Percentiles rank a stretch among this genome's conserved stretches.
These are phyloP conservation scores for Chloromyia formosa DNA, from an alignment of 2,888 invertebrate species.

Conservation along the genomic window DNA sequence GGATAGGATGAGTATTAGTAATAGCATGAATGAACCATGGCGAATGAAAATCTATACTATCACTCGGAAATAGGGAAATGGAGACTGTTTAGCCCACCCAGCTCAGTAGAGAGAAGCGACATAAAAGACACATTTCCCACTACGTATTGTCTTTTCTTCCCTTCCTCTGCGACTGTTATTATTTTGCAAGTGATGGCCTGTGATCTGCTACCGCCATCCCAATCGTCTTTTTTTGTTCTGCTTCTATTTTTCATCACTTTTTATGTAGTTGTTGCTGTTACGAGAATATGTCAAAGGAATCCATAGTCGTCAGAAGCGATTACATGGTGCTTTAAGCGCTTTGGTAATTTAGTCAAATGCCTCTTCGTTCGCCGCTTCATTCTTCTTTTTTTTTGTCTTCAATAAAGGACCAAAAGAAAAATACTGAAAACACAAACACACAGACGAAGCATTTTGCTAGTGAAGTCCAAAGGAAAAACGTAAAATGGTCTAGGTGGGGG, in stretches of 20 bases:
- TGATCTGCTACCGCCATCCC: conserved; percentile 21
- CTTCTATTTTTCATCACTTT: neutral
- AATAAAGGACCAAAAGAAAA: too few species aligned
- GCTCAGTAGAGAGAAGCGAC: neutral
- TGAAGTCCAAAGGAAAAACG: conserved; percentile 6
- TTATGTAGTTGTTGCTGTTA: neutral
- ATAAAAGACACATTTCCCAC: conserved; percentile 34
- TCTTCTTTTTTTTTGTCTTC: too few species aligned
- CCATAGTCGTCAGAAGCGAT: conserved; percentile 33
- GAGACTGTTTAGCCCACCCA: too few species aligned
- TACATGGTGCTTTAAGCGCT: conserved; percentile 43
- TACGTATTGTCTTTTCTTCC: conserved; percentile 13
- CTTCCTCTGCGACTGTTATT: neutral
- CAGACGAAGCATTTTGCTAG: too few species aligned
- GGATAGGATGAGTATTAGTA: neutral
- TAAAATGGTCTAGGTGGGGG: neutral
- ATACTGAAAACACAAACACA: too few species aligned
- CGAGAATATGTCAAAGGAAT: conserved; percentile 41
- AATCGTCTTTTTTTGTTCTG: neutral
- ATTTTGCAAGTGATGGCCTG: conserved; percentile 30
- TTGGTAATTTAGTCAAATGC: conserved; percentile 37
- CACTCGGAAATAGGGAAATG: neutral
- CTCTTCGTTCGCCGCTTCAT: conserved; percentile 21
- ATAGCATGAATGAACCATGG: neutral
- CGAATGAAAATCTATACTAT: conserved; percentile 18